Percentiles rank a stretch among this genome's conserved stretches.
Evolutionary conservation across 2,888 invertebrate species (phyloP).

Genomic region (Archips crataeganus): DNA sequence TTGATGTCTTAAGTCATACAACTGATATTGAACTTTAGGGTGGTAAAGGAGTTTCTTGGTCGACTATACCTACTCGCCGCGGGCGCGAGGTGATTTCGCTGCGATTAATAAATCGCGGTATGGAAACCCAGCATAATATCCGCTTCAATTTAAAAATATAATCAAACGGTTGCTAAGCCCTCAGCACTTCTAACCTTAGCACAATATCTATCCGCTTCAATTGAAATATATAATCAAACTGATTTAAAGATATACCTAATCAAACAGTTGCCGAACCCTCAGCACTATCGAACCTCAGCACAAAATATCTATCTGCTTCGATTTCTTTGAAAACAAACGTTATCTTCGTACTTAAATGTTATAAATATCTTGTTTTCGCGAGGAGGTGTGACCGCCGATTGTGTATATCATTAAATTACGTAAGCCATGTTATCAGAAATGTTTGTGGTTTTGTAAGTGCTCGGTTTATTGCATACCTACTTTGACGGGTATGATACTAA

Average conservation of each 20-base stretch:
- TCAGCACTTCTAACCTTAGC: background rate
- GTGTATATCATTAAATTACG: background rate
- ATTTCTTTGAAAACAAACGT: slow-evolving; percentile 5
- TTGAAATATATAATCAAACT: no score
- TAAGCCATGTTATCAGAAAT: background rate
- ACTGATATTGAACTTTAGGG: no score
- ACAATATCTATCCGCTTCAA: background rate
- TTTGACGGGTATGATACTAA: background rate
- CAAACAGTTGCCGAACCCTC: background rate
- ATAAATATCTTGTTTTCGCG: slow-evolving; percentile 16
- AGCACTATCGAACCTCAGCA: background rate
- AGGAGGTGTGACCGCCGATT: background rate
- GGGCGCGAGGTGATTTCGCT: no score
- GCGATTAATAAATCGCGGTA: no score
- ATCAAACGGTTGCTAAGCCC: background rate
- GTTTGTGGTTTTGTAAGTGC: background rate
- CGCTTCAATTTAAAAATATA: no score
- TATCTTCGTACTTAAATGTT: background rate
- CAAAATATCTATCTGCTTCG: background rate
- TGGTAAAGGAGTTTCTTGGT: no score
- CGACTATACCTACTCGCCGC: no score
- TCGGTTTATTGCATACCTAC: background rate
- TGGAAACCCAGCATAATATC: no score
- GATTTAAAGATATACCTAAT: no score
- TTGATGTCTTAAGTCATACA: no score